Percentiles rank a stretch among this genome's conserved stretches.
These are phyloP conservation scores for Dryobotodes eremita DNA, from an alignment of 2,888 invertebrate species.

Conservation along the genomic window DNA sequence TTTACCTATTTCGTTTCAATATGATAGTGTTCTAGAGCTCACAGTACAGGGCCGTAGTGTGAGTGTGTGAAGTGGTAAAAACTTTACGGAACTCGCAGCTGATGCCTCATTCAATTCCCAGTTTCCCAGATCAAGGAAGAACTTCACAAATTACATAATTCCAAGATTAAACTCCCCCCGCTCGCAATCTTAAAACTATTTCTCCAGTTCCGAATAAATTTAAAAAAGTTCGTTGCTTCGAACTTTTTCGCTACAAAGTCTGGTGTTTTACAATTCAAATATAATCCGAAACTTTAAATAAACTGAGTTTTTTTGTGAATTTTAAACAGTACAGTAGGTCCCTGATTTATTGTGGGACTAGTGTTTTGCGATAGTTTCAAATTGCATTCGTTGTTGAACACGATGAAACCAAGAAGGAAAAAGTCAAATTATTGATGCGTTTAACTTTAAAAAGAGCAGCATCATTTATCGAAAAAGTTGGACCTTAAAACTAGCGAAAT, in stretches of 20 bases:
- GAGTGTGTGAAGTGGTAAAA: conserved; percentile 22
- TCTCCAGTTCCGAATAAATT: conserved; percentile 55
- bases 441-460: neutral
- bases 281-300: conserved; percentile 65
- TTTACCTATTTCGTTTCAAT: conserved; percentile 19
- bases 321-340: conserved; percentile 46
- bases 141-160: conserved; percentile 52
- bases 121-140: conserved; percentile 29
- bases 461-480: conserved; percentile 2
- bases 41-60: neutral
- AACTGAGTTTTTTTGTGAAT: conserved; percentile 50
- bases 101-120: conserved; percentile 28
- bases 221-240: conserved; percentile 56
- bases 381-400: conserved; percentile 39
- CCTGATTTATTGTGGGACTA: conserved; percentile 43
- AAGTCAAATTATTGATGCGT: conserved; percentile 28
- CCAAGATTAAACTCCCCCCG: conserved; percentile 43
- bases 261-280: conserved; percentile 69
- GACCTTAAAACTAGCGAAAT: neutral
- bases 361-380: conserved; percentile 46
- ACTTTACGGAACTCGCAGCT: conserved; percentile 22
- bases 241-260: conserved; percentile 46
- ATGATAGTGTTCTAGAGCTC: neutral
- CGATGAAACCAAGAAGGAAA: conserved; percentile 1
- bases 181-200: conserved; percentile 50